These are phyloP conservation scores for Nomada goodeniana DNA, from an alignment of 2,888 invertebrate species.

Conservation along the genomic window DNA sequence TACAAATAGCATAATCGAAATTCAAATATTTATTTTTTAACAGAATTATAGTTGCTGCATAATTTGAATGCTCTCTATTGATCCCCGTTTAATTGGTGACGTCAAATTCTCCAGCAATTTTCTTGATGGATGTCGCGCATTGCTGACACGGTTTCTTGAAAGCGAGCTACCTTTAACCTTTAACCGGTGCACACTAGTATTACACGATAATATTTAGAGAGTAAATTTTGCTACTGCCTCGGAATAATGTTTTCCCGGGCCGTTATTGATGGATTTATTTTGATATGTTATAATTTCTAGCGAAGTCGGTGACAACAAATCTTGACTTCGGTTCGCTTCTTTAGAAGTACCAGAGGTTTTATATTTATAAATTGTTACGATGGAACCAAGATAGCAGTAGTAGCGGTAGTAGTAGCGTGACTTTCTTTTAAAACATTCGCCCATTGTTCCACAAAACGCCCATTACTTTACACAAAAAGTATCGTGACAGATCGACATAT, in stretches of 20 bases:
- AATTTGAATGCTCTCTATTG: slow-evolving; percentile 3
- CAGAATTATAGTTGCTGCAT: no score
- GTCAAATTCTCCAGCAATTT: slow-evolving; percentile 27
- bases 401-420: no score
- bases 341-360: no score
- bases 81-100: slow-evolving; percentile 10
- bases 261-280: slow-evolving; percentile 7
- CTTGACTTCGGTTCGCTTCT: no score
- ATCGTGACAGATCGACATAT: not conserved
- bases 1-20: no score
- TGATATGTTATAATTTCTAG: not conserved
- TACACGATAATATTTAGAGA: slow-evolving; percentile 17
- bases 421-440: not conserved
- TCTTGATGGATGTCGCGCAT: slow-evolving; percentile 2
- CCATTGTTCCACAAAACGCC: slow-evolving; percentile 5
- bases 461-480: slow-evolving; percentile 40
- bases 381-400: no score
- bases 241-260: slow-evolving; percentile 2
- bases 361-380: no score
- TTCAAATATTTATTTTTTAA: no score
- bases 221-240: slow-evolving; percentile 1
- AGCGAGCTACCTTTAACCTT: slow-evolving; percentile 37
- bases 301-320: not conserved
- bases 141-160: slow-evolving; percentile 28
- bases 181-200: not conserved